Conservation (phyloP, 2,797 vertebrate genomes). For the Myotis vivesi region DNA sequence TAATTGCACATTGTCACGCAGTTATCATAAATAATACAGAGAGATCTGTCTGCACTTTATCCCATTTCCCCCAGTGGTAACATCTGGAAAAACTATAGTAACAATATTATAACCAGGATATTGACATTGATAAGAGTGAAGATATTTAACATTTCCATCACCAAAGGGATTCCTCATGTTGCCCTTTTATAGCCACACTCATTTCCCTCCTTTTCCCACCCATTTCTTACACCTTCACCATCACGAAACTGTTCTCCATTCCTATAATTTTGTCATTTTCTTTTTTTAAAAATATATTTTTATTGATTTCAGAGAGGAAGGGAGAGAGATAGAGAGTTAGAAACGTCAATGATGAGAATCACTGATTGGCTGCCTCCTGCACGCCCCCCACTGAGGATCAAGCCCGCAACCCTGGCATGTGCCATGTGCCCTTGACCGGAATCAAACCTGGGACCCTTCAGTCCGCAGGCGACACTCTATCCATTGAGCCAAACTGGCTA, state of each 20-base stretch:
- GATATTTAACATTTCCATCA: neutral
- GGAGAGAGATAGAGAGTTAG: too few species aligned
- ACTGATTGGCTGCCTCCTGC: too few species aligned
- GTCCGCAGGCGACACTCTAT: too few species aligned
- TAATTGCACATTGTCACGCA: conserved; percentile 6
- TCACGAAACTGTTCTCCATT: neutral
- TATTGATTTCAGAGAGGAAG: too few species aligned
- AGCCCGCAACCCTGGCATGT: too few species aligned
- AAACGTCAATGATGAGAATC: too few species aligned
- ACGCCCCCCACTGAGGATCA: too few species aligned
- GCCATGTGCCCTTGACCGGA: too few species aligned
- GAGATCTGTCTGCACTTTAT: neutral
- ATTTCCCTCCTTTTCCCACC: neutral
- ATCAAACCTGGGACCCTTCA: too few species aligned
- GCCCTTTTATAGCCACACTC: neutral
- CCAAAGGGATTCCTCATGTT: neutral
- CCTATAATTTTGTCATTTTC: neutral
- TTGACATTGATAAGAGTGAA: neutral
- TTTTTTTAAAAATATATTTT: neutral
- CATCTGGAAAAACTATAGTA: neutral
- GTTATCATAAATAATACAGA: neutral
- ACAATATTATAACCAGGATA: neutral
- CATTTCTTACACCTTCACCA: neutral
- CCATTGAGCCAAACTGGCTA: too few species aligned
- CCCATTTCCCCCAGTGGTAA: neutral